Percentiles rank a stretch among this genome's conserved stretches.
phyloP scores from a whole-genome alignment of 2,888 invertebrate species.

The Thyatira batis region DNA sequence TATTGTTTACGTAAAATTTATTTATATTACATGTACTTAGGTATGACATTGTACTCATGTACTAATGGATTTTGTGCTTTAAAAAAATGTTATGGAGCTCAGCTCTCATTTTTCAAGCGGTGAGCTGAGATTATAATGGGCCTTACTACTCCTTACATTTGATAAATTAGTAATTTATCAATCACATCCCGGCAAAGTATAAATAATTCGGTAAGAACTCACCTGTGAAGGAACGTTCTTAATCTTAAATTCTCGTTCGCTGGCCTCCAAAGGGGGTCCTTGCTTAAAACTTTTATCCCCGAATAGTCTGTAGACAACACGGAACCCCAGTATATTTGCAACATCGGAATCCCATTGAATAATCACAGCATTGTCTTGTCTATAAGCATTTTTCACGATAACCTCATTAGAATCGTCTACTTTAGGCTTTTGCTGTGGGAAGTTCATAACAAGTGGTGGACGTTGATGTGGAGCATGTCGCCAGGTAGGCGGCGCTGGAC shows the following conservation, averaged over 20 bases:
- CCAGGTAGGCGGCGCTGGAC: slow-evolving; percentile 72
- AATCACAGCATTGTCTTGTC: slow-evolving; percentile 93
- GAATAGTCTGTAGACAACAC: slow-evolving; percentile 93
- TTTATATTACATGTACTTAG: too few relatives aligned
- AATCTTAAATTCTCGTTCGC: slow-evolving; percentile 95
- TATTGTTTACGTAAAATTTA: too few relatives aligned
- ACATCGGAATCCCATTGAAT: slow-evolving; percentile 96
- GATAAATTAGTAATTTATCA: too few relatives aligned
- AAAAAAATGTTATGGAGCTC: background rate
- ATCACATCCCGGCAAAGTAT: too few relatives aligned
- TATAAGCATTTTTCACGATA: slow-evolving; percentile 91
- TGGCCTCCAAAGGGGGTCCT: slow-evolving; percentile 93
- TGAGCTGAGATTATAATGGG: too few relatives aligned
- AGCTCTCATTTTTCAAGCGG: too few relatives aligned
- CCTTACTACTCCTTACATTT: too few relatives aligned
- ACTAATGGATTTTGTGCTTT: too few relatives aligned
- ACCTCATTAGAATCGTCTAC: slow-evolving; percentile 88
- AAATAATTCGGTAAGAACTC: background rate
- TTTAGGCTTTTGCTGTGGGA: slow-evolving; percentile 85
- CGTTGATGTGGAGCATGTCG: slow-evolving; percentile 82
- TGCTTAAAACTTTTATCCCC: slow-evolving; percentile 95
- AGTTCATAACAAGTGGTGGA: slow-evolving; percentile 88
- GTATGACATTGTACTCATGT: too few relatives aligned
- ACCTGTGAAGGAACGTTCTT: slow-evolving; percentile 95
- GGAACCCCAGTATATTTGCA: slow-evolving; percentile 92